Percentiles rank a stretch among this genome's conserved stretches.
phyloP scores from a whole-genome alignment of 2,888 invertebrate genomes.

The Aleiodes alternator region DNA sequence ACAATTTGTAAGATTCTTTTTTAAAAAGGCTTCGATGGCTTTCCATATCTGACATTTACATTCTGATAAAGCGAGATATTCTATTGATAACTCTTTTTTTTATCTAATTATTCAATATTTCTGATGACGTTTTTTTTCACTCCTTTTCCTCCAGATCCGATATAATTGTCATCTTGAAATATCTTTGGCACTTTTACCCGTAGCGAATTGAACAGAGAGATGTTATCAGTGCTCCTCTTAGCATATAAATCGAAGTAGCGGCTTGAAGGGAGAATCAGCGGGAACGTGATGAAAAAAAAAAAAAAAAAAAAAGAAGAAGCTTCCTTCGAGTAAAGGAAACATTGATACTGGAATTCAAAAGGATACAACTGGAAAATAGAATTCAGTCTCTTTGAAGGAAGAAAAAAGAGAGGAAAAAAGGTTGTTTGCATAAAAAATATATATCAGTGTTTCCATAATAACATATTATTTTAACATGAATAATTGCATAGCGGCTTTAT shows the following conservation, averaged over 20 bases:
- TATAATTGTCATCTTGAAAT: slow-evolving; percentile 40
- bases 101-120: too few species aligned
- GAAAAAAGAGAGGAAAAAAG: not conserved
- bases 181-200: slow-evolving; percentile 33
- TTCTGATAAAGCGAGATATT: too few species aligned
- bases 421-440: not conserved
- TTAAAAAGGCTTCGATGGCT: too few species aligned
- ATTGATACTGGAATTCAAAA: not conserved
- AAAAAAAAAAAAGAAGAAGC: not conserved
- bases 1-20: too few species aligned
- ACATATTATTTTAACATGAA: slow-evolving; percentile 5
- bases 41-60: too few species aligned
- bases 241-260: slow-evolving; percentile 62
- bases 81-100: too few species aligned
- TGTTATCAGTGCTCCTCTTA: slow-evolving; percentile 58
- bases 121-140: too few species aligned
- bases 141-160: too few species aligned
- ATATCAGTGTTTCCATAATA: not conserved
- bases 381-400: not conserved
- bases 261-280: slow-evolving; percentile 30
- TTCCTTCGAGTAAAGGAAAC: not conserved
- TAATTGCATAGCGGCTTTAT: slow-evolving; percentile 8
- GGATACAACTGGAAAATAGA: not conserved
- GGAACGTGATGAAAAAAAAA: slow-evolving; percentile 4
- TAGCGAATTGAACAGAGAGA: slow-evolving; percentile 46